Evolutionary conservation across 2,888 invertebrate species (phyloP), one percentile per base, ranked within the genome.

Genomic region (Drosophila kanekoi): DNA sequence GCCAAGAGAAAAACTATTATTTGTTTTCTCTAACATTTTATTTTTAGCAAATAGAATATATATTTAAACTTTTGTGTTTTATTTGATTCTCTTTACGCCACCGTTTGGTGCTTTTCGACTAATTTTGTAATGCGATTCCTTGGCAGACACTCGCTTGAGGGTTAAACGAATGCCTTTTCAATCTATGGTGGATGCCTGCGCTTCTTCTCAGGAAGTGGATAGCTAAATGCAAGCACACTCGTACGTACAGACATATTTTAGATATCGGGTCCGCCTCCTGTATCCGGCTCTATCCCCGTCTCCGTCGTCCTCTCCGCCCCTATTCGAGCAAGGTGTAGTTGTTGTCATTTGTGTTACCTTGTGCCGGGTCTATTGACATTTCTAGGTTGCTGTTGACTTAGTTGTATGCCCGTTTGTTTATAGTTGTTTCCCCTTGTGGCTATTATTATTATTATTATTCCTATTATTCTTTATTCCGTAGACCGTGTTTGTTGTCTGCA

Each of bases 41-140:
- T 84, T 89, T 84, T 70, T 89, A 81, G 79, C 60, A 54, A 67
- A 69, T 53, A 59, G 62, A 68, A 72, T 72, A 82, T 88, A 87
- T 86, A 86, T 88, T 88, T 88, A 72, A 86, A 83, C 53, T 69
- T 69, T 60, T 71, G 41, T 64, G 52, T 82, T 73, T 70, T 68
- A 57, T 77, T 83, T 62, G 71, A 77, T 65, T 85, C 54, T 64
- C 20, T 58, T 65, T 76, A 54, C 51, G 53, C 54, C 64, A 57
- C 60, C 38, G 32, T 54, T 67, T 60, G 41, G 4, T 28, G 32
- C n/a, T 61, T 59, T 56, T 48, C 37, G 54, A 45, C 32, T 49
- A 51, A 53, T 68, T 56, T 79, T 64, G 76, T 65, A 77, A 49
- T 41, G 56, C 47, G 59, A 65, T 67, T 71, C 63, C 45, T 81